Evolutionary conservation across 2,797 vertebrate species (phyloP), one percentile per base, ranked within the genome.

Genomic region (Amblyopsis hoosieri): DNA sequence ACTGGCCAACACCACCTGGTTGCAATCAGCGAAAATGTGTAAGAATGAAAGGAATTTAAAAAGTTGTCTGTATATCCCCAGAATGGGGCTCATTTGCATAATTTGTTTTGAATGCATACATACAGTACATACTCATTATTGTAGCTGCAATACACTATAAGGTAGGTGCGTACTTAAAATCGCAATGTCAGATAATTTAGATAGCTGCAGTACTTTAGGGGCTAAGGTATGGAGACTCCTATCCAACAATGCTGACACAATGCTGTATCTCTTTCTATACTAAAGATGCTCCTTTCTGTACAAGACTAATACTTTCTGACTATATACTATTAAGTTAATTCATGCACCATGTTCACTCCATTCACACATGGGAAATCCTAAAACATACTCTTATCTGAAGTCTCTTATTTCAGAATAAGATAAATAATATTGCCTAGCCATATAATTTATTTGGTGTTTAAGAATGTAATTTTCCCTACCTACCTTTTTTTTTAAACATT

Each of bases 1-100:
- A 80, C 78, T 79, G 74, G 74, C 79, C 76, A 78, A 75, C 45
- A 47, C 72, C 86, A 87, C 75, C 85, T 88, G 88, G 70, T 83
- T 91, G 67, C 70, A 61, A 70, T 91, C 69, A 90, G 71, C 53
- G 64, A 71, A 83, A 88, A 89, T 82, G 67, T 83, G 81, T 55
- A 76, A 66, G 77, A 85, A 89, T 83, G 75, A 53, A 60, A 68
- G 67, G 85, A 84, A 89, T 88, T 58, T 62, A 54, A 78, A 70
- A 82, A 60, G 87, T 64, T 80, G 71, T 49, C 42, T 69, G 83
- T 53, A 5, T 71, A 62, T 11, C 7, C 47, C 17, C 3, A 64
- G 63, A 72, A 67, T 12, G 45, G 37, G 11, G 66, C 17, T 52
- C 66, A 60, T 66, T 63, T 67, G 64, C 31, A 19, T 53, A 59